A percentile compares a stretch with the other conserved stretches of the same genome.
Conservation (phyloP, 2,797 vertebrate genomes). For the Rhabdophis nuchalis region DNA sequence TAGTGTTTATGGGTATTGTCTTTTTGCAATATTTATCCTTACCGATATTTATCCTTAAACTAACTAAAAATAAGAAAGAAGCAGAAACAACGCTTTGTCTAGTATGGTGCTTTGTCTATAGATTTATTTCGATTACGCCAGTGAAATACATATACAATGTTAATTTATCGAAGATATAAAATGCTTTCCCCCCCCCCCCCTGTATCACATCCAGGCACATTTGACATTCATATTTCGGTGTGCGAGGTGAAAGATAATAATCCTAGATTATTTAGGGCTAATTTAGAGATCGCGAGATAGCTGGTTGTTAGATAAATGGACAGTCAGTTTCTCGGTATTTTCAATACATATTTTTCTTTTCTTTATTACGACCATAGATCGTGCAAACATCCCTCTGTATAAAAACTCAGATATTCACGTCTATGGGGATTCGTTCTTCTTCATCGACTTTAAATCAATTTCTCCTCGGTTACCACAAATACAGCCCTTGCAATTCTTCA, state of each 20-base stretch:
- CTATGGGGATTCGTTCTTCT: too few relatives aligned
- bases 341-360: neutral
- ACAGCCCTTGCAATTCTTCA: neutral
- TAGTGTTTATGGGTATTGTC: neutral
- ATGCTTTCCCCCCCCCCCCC: neutral
- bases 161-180: neutral
- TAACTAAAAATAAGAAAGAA: neutral
- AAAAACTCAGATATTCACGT: neutral
- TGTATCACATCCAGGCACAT: neutral
- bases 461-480: neutral
- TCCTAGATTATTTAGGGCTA: neutral
- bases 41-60: neutral
- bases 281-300: neutral
- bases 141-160: neutral
- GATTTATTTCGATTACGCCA: neutral
- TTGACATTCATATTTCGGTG: neutral
- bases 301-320: neutral
- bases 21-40: neutral
- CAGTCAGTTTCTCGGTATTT: neutral
- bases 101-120: neutral
- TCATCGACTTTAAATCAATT: neutral
- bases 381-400: rapidly evolving
- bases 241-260: neutral
- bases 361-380: too few relatives aligned
- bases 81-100: too few relatives aligned